phyloP scores from a whole-genome alignment of 2,113 vertebrate genomes.

The Leucoraja erinaceus region DNA sequence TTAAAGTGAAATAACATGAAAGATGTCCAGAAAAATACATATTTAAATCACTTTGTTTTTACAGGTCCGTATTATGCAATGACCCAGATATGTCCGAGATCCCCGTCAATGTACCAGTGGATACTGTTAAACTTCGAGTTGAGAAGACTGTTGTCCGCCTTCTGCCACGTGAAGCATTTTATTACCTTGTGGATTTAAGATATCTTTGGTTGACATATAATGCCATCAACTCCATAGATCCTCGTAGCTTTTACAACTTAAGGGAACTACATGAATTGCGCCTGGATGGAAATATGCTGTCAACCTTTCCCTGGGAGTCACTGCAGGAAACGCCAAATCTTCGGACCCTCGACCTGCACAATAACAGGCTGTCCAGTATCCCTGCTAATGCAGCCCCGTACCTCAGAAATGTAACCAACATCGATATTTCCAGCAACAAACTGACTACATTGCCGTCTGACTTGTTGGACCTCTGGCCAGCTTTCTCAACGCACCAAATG shows the following conservation, averaged over 20 bases:
- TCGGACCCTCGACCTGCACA: conserved; percentile 81
- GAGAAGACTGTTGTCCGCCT: conserved; percentile 79
- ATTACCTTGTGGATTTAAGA: conserved; percentile 81
- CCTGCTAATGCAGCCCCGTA: conserved; percentile 64
- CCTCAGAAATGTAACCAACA: conserved; percentile 75
- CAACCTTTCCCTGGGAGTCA: conserved; percentile 81
- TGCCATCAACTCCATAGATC: conserved; percentile 69
- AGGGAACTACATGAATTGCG: conserved; percentile 83
- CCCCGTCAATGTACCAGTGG: conserved; percentile 79
- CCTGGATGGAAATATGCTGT: conserved; percentile 81
- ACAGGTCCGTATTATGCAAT: conserved; percentile 82
- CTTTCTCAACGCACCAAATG: conserved; percentile 56
- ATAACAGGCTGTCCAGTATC: conserved; percentile 73
- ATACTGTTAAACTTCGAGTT: conserved; percentile 80
- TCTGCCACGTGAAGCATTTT: conserved; percentile 84
- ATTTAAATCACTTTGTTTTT: conserved; percentile 26
- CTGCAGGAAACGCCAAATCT: conserved; percentile 79
- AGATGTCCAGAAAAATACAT: not conserved
- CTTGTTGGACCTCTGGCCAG: conserved; percentile 86
- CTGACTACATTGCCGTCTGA: conserved; percentile 78
- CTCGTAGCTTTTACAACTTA: conserved; percentile 85
- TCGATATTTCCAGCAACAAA: conserved; percentile 92
- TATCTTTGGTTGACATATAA: conserved; percentile 93
- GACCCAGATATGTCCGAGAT: conserved; percentile 89
- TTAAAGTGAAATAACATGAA: conserved; percentile 10